Evolutionary conservation across 2,888 invertebrate species (phyloP).

Genomic region (Cepaea hortensis): DNA sequence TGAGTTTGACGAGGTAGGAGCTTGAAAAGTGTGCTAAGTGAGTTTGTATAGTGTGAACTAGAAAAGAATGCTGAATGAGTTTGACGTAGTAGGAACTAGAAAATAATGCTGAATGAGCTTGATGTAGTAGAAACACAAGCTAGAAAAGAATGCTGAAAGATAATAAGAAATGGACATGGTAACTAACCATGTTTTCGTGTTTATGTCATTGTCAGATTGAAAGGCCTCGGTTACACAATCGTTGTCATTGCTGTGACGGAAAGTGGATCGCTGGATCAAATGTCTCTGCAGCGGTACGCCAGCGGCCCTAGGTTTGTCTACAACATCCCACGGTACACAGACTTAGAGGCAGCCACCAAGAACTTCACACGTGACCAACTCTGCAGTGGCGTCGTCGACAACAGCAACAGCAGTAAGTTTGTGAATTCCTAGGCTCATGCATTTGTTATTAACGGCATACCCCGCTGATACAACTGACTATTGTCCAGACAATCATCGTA

Average conservation of each 20-base stretch:
- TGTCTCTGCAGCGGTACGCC: background rate
- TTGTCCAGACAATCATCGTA: no score
- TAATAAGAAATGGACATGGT: no score
- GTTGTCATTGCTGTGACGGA: constrained; percentile 19
- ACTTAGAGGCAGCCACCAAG: constrained; percentile 38
- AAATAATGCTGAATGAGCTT: background rate
- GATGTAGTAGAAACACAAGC: background rate
- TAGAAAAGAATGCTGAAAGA: background rate
- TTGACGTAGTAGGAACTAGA: background rate
- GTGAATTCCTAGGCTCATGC: no score
- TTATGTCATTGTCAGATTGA: constrained; percentile 14
- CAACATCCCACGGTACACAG: constrained; percentile 4
- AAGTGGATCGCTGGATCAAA: constrained; percentile 1
- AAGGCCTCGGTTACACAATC: constrained; percentile 39
- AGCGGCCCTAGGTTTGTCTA: constrained; percentile 27
- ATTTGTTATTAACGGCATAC: no score
- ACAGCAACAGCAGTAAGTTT: background rate
- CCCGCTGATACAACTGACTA: no score
- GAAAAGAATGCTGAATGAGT: background rate
- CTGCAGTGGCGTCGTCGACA: constrained; percentile 5
- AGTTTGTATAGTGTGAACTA: background rate
- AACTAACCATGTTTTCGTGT: background rate
- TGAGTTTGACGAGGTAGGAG: background rate
- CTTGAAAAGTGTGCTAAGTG: background rate
- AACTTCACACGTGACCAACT: constrained; percentile 39